Conservation (phyloP, 2,797 vertebrate species). For the Spheniscus humboldti region DNA sequence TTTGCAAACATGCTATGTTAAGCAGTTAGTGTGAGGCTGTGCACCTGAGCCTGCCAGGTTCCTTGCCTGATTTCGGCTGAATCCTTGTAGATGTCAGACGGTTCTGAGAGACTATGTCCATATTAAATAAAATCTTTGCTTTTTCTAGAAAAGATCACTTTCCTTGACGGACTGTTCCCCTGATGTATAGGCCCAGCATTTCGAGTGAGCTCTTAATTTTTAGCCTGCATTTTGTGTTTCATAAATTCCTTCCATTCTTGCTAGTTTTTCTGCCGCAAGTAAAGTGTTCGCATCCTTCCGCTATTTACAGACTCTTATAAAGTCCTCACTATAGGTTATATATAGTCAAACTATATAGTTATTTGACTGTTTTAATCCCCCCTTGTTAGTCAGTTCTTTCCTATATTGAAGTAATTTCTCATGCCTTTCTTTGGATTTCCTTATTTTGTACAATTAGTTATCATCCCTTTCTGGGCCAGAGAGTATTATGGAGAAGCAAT, state of each 20-base stretch:
- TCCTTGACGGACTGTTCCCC: background rate
- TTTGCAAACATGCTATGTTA: constrained; percentile 34
- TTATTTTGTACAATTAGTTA: background rate
- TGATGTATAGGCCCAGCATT: background rate
- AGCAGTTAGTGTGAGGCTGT: background rate
- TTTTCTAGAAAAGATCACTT: background rate
- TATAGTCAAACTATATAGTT: background rate
- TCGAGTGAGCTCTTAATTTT: background rate
- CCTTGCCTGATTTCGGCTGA: background rate
- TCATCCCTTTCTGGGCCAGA: background rate
- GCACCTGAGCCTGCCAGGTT: background rate
- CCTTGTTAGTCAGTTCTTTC: background rate
- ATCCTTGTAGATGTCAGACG: background rate
- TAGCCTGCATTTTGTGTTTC: background rate
- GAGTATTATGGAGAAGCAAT: background rate
- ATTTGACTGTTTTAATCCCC: background rate
- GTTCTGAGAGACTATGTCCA: background rate
- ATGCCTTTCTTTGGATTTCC: background rate
- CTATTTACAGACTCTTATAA: background rate
- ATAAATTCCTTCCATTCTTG: background rate
- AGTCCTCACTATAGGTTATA: background rate
- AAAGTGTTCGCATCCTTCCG: background rate
- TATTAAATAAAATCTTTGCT: background rate
- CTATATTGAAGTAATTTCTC: background rate
- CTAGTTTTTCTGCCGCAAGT: background rate